Evolutionary conservation across 2,888 invertebrate species (phyloP), one percentile per base, ranked within the genome.

Genomic region (Plemyria rubiginata): DNA sequence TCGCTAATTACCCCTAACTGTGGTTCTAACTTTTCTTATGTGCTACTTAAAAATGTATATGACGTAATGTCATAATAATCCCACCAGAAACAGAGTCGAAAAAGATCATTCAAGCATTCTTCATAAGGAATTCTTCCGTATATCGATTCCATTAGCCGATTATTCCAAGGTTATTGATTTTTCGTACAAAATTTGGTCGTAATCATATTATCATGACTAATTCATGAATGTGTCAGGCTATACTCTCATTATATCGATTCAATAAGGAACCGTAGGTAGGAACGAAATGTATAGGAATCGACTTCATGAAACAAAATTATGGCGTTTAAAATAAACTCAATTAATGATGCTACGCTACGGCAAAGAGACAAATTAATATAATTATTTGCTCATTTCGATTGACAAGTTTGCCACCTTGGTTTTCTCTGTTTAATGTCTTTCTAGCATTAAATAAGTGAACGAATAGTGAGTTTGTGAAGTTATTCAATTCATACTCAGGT

Each of bases 241-340:
- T 38, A 49, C 22, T 9, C 6, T 11, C 36, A n/a, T 56, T 43
- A 43, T 32, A 57, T 43, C 8, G 29, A 57, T 50, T 57, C 12
- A 50, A 48, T 48, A 40, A 48, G 9, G 13, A 22, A n/a, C n/a
- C n/a, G 9, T 16, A 32, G 15, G 13, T 13, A 38, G 1, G n/a
- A 22, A 8, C 29, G 5, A n/a, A n/a, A n/a, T n/a, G 6, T 32
- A 11, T 8, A 11, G 11, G 11, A 38, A 13, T 55, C 38, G 45
- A 29, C 0, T 54, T 12, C 15, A 13, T 5, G 4, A 48, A 40
- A 29, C 13, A 16, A 32, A 32, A 45, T 32, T 53, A 9, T 15
- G 29, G 41, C 41, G 53, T 53, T 29, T 43, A 43, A 7, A 40
- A 52, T 54, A 43, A 43, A 54, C 32, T 29, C 15, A 11, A 22